Conservation (phyloP, 2,113 vertebrate genomes). For the Archilochus colubris region DNA sequence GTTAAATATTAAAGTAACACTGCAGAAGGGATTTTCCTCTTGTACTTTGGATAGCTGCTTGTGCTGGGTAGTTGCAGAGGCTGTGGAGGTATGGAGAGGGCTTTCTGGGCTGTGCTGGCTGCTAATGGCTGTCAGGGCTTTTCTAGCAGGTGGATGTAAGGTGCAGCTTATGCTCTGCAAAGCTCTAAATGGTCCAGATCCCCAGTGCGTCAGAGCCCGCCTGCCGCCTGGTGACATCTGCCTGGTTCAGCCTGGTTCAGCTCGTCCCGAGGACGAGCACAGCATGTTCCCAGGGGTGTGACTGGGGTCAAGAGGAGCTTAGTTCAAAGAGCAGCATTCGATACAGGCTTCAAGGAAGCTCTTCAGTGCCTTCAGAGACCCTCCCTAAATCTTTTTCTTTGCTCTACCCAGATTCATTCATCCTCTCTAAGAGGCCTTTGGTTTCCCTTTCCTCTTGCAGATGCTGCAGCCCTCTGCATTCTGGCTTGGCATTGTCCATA, state of each 20-base stretch:
- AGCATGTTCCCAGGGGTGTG: accelerated
- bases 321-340: accelerated
- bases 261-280: accelerated
- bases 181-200: neutral
- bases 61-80: neutral
- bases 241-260: neutral
- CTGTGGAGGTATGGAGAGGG: neutral
- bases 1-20: neutral
- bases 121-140: neutral
- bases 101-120: neutral
- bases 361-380: neutral
- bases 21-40: neutral
- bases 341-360: neutral
- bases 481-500: neutral
- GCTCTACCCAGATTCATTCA: neutral
- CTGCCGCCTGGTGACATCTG: neutral
- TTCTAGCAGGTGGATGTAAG: neutral
- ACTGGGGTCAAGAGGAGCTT: accelerated
- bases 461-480: accelerated
- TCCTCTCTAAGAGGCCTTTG: accelerated
- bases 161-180: neutral
- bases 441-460: neutral
- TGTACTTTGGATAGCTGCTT: neutral
- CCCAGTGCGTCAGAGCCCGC: accelerated
- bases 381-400: neutral